A percentile compares a stretch with the other conserved stretches of the same genome.
Evolutionary conservation across 2,113 vertebrate species (phyloP).

Genomic region (Amphiprion percula): DNA sequence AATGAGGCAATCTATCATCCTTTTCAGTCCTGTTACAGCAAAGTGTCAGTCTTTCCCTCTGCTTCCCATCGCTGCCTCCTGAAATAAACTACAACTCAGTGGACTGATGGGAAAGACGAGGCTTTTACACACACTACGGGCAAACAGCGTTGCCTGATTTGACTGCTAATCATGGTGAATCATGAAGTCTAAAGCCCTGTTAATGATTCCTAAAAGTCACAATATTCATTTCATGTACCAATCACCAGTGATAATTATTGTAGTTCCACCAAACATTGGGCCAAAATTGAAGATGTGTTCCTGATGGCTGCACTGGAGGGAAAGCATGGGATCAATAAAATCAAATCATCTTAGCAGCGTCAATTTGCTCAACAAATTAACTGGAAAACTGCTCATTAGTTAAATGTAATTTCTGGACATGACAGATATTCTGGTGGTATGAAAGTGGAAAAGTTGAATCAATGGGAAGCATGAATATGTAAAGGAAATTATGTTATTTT

Average conservation of each 20-base stretch:
- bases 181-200: neutral
- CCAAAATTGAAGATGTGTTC: neutral
- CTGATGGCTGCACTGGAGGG: no score
- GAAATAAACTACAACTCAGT: slow-evolving; percentile 48
- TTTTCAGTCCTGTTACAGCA: slow-evolving; percentile 68
- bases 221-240: neutral
- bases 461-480: no score
- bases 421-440: no score
- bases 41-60: slow-evolving; percentile 58
- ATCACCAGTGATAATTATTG: neutral
- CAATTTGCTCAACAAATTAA: no score
- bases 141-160: neutral
- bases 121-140: neutral
- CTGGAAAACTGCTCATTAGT: no score
- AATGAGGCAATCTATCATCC: slow-evolving; percentile 74
- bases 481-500: no score
- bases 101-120: slow-evolving; percentile 32
- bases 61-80: slow-evolving; percentile 49
- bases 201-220: neutral
- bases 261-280: neutral
- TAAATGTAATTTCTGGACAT: no score
- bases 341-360: no score
- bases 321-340: no score
- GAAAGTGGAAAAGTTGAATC: no score
- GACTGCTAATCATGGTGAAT: slow-evolving; percentile 9